Percentiles rank a stretch among this genome's conserved stretches.
Evolutionary conservation across 2,888 invertebrate genomes (phyloP).

Genomic region (Limnephilus lunatus): DNA sequence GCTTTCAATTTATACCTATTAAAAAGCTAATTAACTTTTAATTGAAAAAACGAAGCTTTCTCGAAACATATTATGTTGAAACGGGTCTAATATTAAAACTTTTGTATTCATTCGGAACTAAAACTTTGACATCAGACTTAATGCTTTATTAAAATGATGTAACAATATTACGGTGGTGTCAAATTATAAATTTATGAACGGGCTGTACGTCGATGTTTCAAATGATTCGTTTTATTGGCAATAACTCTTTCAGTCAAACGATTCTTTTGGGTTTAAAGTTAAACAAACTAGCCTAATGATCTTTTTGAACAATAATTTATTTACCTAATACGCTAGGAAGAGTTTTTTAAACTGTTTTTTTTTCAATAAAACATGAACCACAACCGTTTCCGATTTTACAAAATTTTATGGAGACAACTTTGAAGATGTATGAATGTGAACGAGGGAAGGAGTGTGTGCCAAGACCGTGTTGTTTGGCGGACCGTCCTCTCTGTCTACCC

Average conservation of each 20-base stretch:
- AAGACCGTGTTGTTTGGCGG: too few relatives aligned
- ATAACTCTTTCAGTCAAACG: neutral
- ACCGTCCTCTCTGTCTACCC: too few relatives aligned
- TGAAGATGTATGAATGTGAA: too few relatives aligned
- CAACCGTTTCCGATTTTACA: too few relatives aligned
- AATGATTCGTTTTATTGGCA: neutral
- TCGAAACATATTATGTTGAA: neutral
- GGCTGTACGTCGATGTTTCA: neutral
- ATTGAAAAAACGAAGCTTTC: neutral
- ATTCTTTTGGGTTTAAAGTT: too few relatives aligned
- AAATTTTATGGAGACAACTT: too few relatives aligned
- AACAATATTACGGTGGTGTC: neutral
- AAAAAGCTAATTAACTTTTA: conserved; percentile 2
- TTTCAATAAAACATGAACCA: too few relatives aligned
- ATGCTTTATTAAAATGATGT: neutral
- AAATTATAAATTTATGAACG: neutral
- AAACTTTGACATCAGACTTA: neutral
- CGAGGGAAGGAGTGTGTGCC: too few relatives aligned
- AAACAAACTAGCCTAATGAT: too few relatives aligned
- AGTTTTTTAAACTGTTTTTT: too few relatives aligned
- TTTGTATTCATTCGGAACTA: neutral
- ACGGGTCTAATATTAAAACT: neutral
- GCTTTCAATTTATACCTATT: conserved; percentile 62
- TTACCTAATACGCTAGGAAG: too few relatives aligned
- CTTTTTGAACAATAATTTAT: too few relatives aligned